Base-by-base conservation (phyloP, 2,888 invertebrate species). In the Emesis furor region DNA sequence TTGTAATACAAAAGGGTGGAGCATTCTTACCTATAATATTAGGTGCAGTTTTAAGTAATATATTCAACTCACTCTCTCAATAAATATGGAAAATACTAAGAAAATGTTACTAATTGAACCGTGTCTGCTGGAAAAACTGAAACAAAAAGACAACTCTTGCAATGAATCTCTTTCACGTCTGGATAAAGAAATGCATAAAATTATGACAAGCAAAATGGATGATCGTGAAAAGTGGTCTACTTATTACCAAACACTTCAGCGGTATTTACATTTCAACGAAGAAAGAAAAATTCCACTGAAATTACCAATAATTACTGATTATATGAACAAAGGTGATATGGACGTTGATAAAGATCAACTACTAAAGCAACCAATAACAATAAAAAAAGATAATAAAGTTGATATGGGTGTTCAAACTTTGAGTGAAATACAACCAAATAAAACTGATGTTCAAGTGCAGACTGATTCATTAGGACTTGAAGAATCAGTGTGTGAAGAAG, bases 1-100 rank as follows among this genome's bases (percentile, higher is more conserved):
- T 79, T 30, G 59, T 82, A 3, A 24, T 78, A 7, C 78, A 76
- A 62, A 78, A 82, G 32, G 81, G 77, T 1, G 78, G 76, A 30
- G 73, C 79, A 10, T 79, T 82, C 24, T 42, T 79, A 24, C 79
- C 76, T 2, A 82, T 82, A 14, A 76, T 82, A 10, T 71, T 79
- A 51, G 59, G 76, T n/a, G 39, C 84, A 51, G 51, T 82, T 39
- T 51, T 84, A 24, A 77, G 51, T 81, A 39, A 32, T 51, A n/a
- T 30, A 51, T 37, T 35, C 3, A 69, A 17, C n/a, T 14, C 10
- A 14, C 8, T 79, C 3, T n/a, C n/a, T 6, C 37, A 37, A 37
- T 37, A 37, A 37, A 24, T 37, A 37, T 37, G 37, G 37, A 37
- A 37, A 37, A 37, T 37, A 37, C 37, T 37, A 24, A 24, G 24